These are phyloP conservation scores for Eupelmus urozonus DNA, from an alignment of 2,888 invertebrate species.

Conservation along the genomic window DNA sequence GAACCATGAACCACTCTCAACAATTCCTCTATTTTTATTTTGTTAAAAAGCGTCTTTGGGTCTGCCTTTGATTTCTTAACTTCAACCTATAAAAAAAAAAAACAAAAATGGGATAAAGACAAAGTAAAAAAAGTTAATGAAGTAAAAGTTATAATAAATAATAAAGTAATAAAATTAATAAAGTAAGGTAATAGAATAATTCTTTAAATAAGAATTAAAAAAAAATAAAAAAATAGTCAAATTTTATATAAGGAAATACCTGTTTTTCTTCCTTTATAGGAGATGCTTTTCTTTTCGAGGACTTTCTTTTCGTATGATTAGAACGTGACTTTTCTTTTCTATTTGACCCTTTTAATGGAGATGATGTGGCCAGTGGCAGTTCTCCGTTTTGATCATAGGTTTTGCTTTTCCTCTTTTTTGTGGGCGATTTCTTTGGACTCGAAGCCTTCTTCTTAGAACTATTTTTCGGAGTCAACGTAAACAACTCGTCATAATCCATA, in stretches of 20 bases:
- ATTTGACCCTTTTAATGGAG: conserved; percentile 62
- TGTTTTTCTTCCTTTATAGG: conserved; percentile 63
- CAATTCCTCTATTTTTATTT: conserved; percentile 69
- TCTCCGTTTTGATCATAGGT: conserved; percentile 27
- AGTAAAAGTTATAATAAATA: no score
- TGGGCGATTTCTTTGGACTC: conserved; percentile 51
- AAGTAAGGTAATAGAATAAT: no score
- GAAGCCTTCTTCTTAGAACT: conserved; percentile 59
- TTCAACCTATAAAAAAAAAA: conserved; percentile 62
- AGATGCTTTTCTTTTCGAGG: conserved; percentile 64
- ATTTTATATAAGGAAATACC: conserved; percentile 63
- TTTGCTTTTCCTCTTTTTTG: conserved; percentile 35
- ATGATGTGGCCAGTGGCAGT: conserved; percentile 70
- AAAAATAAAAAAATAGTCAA: no score
- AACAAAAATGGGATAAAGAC: no score
- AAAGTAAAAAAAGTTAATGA: no score
- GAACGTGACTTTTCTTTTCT: conserved; percentile 19
- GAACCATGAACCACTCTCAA: conserved; percentile 70
- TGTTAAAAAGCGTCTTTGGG: conserved; percentile 66
- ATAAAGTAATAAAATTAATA: no score
- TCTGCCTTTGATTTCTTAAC: conserved; percentile 64
- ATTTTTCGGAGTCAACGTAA: conserved; percentile 65
- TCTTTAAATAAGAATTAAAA: no score
- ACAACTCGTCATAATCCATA: conserved; percentile 67
- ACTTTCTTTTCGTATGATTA: conserved; percentile 62